Evolutionary conservation across 2,888 invertebrate species (phyloP), one percentile per base, ranked within the genome.

Genomic region (Synanthedon tipuliformis): DNA sequence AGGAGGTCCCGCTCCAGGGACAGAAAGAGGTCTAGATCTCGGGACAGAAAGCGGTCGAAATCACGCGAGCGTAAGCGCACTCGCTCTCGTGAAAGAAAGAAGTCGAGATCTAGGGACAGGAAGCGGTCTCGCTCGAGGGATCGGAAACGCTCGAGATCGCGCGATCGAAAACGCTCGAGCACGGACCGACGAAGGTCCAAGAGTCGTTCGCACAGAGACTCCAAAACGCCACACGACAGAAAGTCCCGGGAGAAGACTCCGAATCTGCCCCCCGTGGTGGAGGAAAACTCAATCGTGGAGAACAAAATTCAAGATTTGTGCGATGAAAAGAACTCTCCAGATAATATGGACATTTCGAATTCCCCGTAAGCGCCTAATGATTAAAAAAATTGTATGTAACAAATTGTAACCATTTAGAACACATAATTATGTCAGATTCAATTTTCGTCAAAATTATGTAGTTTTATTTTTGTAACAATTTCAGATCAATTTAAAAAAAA

Each of bases 331-430:
- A 80, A 86, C 61, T 90, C 90, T 12, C 88, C 90, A 1, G 92
- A 93, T 75, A 93, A 93, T 71, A 93, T 93, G 93, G 93, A 93
- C 74, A 93, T 93, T 76, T 93, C 93, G 13, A 93, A 93, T 78
- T 93, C 93, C 55, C 93, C 93, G 53, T 93, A 88, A 23, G 4
- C 23, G 23, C 0, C 23, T 5, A 23, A 78, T 59, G 55, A 23
- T 54, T 49, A 40, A 12, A 40, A n/a, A 15, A 49, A 23, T 50
- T 50, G 34, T 48, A 48, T 41, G 4, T 41, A 23, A 23, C 7
- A 4, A 23, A 23, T 23, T 23, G 23, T 23, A 23, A 23, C 5
- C 23, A 4, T 23, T 23, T 23, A 5, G 23, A 23, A 23, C 23
- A 5, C 23, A 1, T 23, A n/a, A n/a, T n/a, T n/a, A 4, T 23